Base-by-base conservation (phyloP, 2,113 vertebrate genomes). In the Macquaria australasica region DNA sequence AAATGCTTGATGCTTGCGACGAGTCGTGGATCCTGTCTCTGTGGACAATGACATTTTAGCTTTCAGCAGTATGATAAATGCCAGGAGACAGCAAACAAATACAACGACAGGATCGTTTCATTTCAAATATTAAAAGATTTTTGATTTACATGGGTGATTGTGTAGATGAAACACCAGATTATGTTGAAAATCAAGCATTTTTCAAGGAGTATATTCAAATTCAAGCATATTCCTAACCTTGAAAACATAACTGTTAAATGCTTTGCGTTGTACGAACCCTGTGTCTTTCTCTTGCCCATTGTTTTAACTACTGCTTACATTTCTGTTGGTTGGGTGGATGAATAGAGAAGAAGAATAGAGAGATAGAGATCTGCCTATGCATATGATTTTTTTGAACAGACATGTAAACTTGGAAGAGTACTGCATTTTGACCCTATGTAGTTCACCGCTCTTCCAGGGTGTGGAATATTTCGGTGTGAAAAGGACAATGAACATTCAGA, bases 1-100 rank as follows among this genome's bases (percentile, higher is more conserved):
- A 62, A 73, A 82, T 39, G 81, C 51, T 75, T 63, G 34, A 58
- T 63, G 39, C 58, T 71, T 72, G 43, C 7, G 2, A 53, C 6
- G 10, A 73, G 37, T 88, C 5, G 1, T 37, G 9, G 45, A 67
- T 60, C 79, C 71, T 60, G 73, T 59, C 77, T 18, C 18, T n/a
- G 55, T 28, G 28, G 68, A 69, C 56, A 70, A 8, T 37, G 23
- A n/a, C 69, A 39, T 58, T 59, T 56, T 39, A 78, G 43, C 16
- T 67, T 69, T 67, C 18, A 62, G 68, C n/a, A 31, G n/a, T 10
- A 25, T 31, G 37, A 34, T 34, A 34, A 34, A 34, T 34, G 34
- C 34, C 34, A 34, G 34, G 34, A 34, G 34, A 34, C 34, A 34
- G 34, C 34, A 34, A 34, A 34, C 34, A 34, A 34, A 34, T 34